These are phyloP conservation scores for Ophion costatus DNA, from an alignment of 2,888 invertebrate species.

Conservation along the genomic window DNA sequence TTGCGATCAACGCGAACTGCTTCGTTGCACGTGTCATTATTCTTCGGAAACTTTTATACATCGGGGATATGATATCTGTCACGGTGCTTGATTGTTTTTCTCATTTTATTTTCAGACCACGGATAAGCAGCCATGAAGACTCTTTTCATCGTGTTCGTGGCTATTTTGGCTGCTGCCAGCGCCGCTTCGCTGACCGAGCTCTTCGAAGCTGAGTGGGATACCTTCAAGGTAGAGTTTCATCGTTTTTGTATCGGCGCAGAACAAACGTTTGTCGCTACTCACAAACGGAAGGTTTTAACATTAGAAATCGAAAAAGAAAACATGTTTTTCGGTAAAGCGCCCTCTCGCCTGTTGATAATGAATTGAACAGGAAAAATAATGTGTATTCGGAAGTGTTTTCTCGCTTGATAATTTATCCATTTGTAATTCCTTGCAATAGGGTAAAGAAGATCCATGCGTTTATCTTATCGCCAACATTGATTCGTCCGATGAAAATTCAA, in stretches of 20 bases:
- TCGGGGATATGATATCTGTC: neutral
- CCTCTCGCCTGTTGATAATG: neutral
- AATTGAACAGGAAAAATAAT: neutral
- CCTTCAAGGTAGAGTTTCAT: conserved; percentile 87
- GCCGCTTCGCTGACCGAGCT: conserved; percentile 90
- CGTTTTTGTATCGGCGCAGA: neutral
- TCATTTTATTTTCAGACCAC: conserved; percentile 11
- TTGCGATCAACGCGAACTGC: neutral
- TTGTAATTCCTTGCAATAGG: neutral
- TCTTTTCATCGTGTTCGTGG: conserved; percentile 82
- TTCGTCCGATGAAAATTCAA: neutral
- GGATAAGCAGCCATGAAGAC: conserved; percentile 78
- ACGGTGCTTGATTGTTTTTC: neutral
- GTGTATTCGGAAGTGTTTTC: neutral
- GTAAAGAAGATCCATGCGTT: neutral
- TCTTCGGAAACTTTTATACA: neutral
- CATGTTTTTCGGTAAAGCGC: neutral
- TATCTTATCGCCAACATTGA: neutral
- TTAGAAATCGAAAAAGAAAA: neutral
- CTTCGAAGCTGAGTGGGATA: conserved; percentile 90
- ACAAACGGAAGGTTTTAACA: neutral
- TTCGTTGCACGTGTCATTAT: neutral
- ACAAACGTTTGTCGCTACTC: neutral
- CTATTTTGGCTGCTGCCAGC: conserved; percentile 85
- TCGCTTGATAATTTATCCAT: neutral